A percentile compares a stretch with the other conserved stretches of the same genome.
phyloP scores from a whole-genome alignment of 2,113 vertebrate genomes.

The Hemichromis elongatus region DNA sequence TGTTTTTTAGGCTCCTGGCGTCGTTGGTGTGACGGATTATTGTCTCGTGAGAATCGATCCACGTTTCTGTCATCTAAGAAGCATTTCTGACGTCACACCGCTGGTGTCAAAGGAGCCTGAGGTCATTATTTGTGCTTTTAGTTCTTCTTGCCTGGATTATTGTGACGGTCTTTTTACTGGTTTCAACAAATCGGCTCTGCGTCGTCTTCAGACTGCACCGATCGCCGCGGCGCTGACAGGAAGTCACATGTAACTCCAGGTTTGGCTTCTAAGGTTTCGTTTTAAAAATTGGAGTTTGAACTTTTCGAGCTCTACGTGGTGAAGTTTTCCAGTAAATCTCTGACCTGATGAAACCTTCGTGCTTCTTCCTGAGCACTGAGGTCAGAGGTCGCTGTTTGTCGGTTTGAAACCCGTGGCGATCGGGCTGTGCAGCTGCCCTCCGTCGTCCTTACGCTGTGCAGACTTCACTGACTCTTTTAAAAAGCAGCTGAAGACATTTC shows the following conservation, averaged over 20 bases:
- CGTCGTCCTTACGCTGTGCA: background rate
- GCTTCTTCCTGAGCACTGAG: background rate
- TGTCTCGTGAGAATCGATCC: background rate
- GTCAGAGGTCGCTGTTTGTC: background rate
- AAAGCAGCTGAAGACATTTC: background rate
- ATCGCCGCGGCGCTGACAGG: background rate
- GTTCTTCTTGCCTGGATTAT: background rate
- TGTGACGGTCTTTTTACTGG: background rate
- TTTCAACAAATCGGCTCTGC: background rate
- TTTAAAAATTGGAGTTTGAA: background rate
- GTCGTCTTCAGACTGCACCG: too few relatives aligned
- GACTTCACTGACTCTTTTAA: background rate
- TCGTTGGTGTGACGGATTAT: background rate
- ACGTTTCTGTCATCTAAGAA: background rate
- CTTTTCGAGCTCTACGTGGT: background rate
- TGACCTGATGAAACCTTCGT: background rate
- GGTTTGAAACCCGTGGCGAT: background rate
- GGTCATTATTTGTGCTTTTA: background rate
- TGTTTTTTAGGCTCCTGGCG: background rate
- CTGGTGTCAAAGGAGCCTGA: background rate
- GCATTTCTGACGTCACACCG: background rate
- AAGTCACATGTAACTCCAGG: background rate
- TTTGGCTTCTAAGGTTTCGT: background rate
- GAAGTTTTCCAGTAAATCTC: background rate
- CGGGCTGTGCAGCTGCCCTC: background rate